A percentile compares a stretch with the other conserved stretches of the same genome.
phyloP scores from a whole-genome alignment of 2,888 invertebrate species.

The Clitarchus hookeri region DNA sequence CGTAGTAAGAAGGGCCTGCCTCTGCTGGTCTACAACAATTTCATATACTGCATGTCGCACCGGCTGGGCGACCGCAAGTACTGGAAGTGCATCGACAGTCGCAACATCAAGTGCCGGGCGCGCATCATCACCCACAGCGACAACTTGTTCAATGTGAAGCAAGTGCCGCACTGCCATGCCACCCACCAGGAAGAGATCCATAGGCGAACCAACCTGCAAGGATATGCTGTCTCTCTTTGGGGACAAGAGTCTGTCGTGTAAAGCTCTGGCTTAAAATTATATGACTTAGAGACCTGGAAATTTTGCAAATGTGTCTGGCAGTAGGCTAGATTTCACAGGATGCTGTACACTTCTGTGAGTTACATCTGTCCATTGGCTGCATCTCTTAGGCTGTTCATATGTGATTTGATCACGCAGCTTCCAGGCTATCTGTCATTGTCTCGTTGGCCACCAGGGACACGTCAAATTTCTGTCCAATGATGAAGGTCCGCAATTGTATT shows the following conservation, averaged over 20 bases:
- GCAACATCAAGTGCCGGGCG: not conserved
- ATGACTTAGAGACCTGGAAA: too few species aligned
- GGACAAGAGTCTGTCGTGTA: not conserved
- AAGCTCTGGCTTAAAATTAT: not conserved
- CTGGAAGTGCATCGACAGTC: not conserved
- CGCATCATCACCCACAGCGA: not conserved
- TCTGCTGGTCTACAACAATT: not conserved
- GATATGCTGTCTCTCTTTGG: not conserved
- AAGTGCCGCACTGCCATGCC: not conserved
- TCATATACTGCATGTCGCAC: not conserved
- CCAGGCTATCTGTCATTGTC: too few species aligned
- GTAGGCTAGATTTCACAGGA: too few species aligned
- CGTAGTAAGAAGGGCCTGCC: not conserved
- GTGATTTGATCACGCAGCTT: too few species aligned
- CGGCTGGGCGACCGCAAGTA: not conserved
- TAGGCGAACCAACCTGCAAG: not conserved
- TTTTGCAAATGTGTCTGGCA: too few species aligned
- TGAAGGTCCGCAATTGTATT: too few species aligned
- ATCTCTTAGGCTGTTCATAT: too few species aligned
- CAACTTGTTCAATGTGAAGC: not conserved
- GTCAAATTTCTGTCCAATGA: too few species aligned
- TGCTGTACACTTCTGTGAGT: too few species aligned
- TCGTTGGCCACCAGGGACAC: too few species aligned
- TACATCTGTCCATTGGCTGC: too few species aligned
- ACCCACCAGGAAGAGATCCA: not conserved